phyloP scores from a whole-genome alignment of 2,113 vertebrate genomes.

The Anser brachyrhynchus region DNA sequence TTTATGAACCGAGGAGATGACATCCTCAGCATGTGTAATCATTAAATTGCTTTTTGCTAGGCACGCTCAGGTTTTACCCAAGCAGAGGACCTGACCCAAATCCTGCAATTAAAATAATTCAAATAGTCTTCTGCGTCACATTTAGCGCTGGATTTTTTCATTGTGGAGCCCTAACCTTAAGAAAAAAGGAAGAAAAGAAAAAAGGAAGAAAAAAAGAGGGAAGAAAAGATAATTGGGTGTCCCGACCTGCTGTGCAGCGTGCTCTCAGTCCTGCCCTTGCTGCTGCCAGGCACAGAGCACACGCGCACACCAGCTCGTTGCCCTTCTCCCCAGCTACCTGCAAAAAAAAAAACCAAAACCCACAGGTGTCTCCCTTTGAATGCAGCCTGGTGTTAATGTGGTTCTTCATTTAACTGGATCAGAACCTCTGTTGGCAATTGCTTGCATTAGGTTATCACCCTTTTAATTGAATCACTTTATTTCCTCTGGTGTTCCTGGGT shows the following conservation, averaged over 20 bases:
- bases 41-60: neutral
- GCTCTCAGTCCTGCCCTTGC: neutral
- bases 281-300: neutral
- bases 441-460: neutral
- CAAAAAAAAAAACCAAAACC: neutral
- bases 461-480: neutral
- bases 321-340: neutral
- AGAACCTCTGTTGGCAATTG: neutral
- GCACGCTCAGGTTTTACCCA: neutral
- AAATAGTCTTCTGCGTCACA: neutral
- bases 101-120: constrained; percentile 33
- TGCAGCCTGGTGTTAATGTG: neutral
- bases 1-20: neutral
- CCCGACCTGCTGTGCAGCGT: neutral
- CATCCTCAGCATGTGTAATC: neutral
- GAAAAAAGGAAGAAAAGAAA: neutral
- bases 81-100: neutral
- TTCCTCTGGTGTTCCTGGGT: neutral
- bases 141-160: neutral
- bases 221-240: constrained; percentile 34
- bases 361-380: neutral
- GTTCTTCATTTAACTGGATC: constrained; percentile 19
- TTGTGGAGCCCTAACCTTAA: neutral
- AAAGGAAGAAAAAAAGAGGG: too few relatives aligned
- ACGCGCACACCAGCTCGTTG: fast-evolving